phyloP scores from a whole-genome alignment of 1,140 invertebrate genomes.

The Drosophila lowei region DNA sequence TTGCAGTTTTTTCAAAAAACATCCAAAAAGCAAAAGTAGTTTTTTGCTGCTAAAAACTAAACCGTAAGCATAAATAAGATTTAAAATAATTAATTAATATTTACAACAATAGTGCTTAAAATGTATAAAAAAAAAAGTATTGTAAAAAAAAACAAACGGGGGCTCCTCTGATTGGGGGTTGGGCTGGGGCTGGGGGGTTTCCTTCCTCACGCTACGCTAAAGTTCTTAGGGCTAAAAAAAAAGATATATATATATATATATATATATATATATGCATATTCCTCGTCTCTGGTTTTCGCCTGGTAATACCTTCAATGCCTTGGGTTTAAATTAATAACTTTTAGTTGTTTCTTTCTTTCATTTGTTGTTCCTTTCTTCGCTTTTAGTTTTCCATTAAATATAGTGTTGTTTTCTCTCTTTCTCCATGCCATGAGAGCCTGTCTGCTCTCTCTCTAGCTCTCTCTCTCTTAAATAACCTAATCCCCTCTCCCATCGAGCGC shows the following conservation, averaged over 20 bases:
- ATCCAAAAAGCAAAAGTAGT: conserved; percentile 69
- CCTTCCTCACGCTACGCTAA: conserved; percentile 21
- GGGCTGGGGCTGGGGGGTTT: not conserved
- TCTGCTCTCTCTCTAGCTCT: no score
- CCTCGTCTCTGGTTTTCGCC: conserved; percentile 14
- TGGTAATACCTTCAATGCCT: conserved; percentile 54
- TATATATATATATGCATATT: conserved; percentile 33
- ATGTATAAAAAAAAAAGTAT: conserved; percentile 31
- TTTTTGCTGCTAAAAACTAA: conserved; percentile 56
- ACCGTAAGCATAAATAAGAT: conserved; percentile 42
- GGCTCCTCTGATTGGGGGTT: conserved; percentile 16
- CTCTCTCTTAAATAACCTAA: no score
- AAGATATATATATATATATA: conserved; percentile 24
- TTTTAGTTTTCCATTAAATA: conserved; percentile 47
- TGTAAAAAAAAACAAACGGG: conserved; percentile 58
- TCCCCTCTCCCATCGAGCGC: conserved; percentile 26
- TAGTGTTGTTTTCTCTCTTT: conserved; percentile 26
- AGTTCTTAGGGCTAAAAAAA: conserved; percentile 45
- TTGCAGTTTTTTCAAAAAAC: conserved; percentile 80
- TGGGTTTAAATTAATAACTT: conserved; percentile 65
- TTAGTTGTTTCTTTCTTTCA: conserved; percentile 43
- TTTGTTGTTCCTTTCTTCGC: conserved; percentile 45
- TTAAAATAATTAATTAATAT: conserved; percentile 58
- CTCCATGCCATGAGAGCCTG: no score
- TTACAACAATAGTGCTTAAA: conserved; percentile 69